Base-by-base conservation (phyloP, 2,113 vertebrate genomes). In the Hemibagrus wyckioides region DNA sequence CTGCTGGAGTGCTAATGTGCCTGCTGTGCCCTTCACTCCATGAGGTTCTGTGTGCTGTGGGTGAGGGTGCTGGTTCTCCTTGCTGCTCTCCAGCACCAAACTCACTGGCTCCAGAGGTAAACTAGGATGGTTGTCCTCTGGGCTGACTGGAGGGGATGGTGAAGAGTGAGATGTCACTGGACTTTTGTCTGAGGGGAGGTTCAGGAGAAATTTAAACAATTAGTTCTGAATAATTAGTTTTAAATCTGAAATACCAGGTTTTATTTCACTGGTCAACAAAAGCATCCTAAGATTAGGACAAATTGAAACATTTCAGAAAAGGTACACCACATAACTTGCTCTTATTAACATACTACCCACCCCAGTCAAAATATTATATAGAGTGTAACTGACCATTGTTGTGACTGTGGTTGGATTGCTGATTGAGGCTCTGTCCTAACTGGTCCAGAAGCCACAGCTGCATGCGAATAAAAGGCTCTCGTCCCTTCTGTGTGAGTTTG, bases 401-500 rank as follows among this genome's bases (percentile, higher is more conserved):
- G 87, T 21, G 95, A 92, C 90, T 90, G 84, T 93, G 94, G 76
- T 93, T 94, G 0, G 95, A 91, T 65, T 96, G 94, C 90, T 96
- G 97, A 93, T 81, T 94, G 88, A 96, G 93, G 30, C 95, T 96
- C 89, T 98, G 97, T 83, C 97, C 97, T 9, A 99, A 95, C 94
- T 98, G 97, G 92, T 99, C 98, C 0, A 97, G 96, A 44, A 99
- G 92, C 98, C 98, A 99, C 87, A 99, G 95, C 94, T 99, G 98
- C 98, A 99, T 99, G 75, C 98, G 97, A 91, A 99, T 99, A 92
- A 99, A 99, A 3, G 98, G 98, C 92, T 99, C 98, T 28, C 98
- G 94, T 63, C 98, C 98, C 91, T 99, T 99, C 93, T 99, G 98
- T 0, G 98, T 99, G 91, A 99, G 95, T 93, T 99, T 99, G 94